Evolutionary conservation across 1,140 invertebrate genomes (phyloP), one percentile per base, ranked within the genome.

Genomic region (Ceratoteleas bidentatus): DNA sequence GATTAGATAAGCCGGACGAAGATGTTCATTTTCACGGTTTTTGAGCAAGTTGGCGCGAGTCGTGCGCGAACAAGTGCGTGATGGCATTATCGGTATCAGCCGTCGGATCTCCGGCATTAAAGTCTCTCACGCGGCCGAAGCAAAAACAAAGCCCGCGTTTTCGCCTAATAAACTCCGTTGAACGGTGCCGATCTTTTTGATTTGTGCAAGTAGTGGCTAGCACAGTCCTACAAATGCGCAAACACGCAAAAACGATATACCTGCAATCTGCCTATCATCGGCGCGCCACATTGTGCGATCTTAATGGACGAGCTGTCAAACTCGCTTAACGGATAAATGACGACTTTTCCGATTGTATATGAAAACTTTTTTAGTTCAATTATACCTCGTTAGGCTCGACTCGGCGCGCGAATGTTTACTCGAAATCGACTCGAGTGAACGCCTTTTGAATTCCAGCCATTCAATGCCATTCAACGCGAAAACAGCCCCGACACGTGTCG

Each of bases 41-140:
- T 70, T 79, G 81, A 78, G 75, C 75, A 79, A 69, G 47, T 34
- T 33, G 72, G 65, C 60, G 60, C 62, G 49, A 77, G 52, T 73
- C 68, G 56, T 81, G 78, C 61, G 73, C 24, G 24, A 24, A 24
- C 24, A 45, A 72, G 66, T 68, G 73, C 73, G 74, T 77, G 73
- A 74, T 78, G 68, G 62, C 54, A 45, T 79, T 79, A 83, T 83
- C 81, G 54, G 65, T 81, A 79, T 84, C 85, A 85, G 74, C 88
- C 89, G 88, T 86, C 89, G 89, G 89, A 83, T 85, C 77, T 84
- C 88, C 82, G 66, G 89, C 88, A 82, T 90, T 89, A 83, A 90
- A 89, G 76, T 79, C 76, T 73, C 76, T 64, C 38, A 53, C 54
- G 15, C 33, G 13, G 11, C 33, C 53, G 14, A 58, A 34, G 11